phyloP scores from a whole-genome alignment of 2,888 invertebrate species.

The Zygaena filipendulae region DNA sequence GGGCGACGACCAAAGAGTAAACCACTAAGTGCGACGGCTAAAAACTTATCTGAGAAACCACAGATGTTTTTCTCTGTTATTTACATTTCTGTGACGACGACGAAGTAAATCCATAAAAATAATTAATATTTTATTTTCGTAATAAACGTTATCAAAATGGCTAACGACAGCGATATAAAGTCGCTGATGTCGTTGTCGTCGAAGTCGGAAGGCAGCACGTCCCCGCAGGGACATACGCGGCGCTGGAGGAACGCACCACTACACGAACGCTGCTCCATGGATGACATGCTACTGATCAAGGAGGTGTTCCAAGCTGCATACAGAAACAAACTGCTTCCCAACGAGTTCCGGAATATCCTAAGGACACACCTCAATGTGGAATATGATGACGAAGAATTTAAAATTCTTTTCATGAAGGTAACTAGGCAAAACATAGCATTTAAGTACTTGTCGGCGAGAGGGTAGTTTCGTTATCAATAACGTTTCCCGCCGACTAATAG shows the following conservation, averaged over 20 bases:
- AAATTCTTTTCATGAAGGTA: constrained; percentile 72
- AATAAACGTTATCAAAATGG: constrained; percentile 22
- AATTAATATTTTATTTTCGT: too few species aligned
- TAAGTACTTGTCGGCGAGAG: too few species aligned
- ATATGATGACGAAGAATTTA: constrained; percentile 69
- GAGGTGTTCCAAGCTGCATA: constrained; percentile 44
- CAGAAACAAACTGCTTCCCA: constrained; percentile 41
- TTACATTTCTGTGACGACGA: too few species aligned
- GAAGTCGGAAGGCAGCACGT: constrained; percentile 40
- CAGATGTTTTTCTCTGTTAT: too few species aligned
- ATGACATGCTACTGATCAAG: constrained; percentile 50
- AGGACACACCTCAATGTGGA: constrained; percentile 49
- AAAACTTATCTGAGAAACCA: too few species aligned
- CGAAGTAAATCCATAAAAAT: too few species aligned
- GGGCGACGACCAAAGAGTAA: too few species aligned
- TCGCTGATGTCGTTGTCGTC: constrained; percentile 38
- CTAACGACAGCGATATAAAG: constrained; percentile 38
- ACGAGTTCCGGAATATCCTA: constrained; percentile 47
- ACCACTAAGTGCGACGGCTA: too few species aligned
- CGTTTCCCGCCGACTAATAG: too few species aligned
- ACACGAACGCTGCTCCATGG: constrained; percentile 21
- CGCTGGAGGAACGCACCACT: constrained; percentile 30
- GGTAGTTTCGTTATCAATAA: too few species aligned
- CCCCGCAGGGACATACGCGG: constrained; percentile 22
- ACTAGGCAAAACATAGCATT: constrained; percentile 9